phyloP scores from a whole-genome alignment of 2,888 invertebrate genomes.

The Deilephila porcellus region DNA sequence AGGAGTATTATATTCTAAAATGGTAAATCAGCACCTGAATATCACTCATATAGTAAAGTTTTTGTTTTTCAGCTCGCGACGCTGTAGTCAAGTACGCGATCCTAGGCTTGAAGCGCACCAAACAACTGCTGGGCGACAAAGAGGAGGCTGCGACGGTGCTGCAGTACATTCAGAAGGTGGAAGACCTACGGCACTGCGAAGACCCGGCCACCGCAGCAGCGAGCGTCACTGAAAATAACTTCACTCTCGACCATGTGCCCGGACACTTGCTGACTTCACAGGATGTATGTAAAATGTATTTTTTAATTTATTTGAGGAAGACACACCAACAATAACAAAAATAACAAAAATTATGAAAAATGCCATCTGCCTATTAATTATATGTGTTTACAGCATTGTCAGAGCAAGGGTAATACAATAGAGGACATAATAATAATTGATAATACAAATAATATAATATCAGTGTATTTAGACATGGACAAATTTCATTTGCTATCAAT shows the following conservation, averaged over 20 bases:
- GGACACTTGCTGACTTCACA: conserved; percentile 86
- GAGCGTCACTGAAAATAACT: conserved; percentile 78
- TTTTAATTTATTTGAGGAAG: neutral
- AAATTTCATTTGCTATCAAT: no score
- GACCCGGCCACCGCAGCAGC: conserved; percentile 80
- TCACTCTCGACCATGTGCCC: conserved; percentile 89
- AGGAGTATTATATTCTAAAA: no score
- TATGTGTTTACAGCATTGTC: no score
- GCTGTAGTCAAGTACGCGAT: conserved; percentile 82
- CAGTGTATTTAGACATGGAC: no score
- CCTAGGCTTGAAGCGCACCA: conserved; percentile 80
- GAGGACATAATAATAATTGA: no score
- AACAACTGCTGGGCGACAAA: conserved; percentile 67
- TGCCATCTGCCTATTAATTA: no score
- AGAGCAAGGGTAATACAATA: no score
- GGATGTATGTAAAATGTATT: conserved; percentile 74
- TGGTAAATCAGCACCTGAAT: no score
- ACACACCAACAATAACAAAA: no score
- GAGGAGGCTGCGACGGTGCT: conserved; percentile 69
- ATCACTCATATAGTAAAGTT: conserved; percentile 10
- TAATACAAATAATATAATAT: no score
- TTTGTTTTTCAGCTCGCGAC: conserved; percentile 60
- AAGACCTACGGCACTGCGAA: conserved; percentile 78
- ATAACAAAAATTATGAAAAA: neutral
- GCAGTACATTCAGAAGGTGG: conserved; percentile 76